These are phyloP conservation scores for Spheniscus humboldti DNA, from an alignment of 2,797 vertebrate genomes.

Conservation along the genomic window DNA sequence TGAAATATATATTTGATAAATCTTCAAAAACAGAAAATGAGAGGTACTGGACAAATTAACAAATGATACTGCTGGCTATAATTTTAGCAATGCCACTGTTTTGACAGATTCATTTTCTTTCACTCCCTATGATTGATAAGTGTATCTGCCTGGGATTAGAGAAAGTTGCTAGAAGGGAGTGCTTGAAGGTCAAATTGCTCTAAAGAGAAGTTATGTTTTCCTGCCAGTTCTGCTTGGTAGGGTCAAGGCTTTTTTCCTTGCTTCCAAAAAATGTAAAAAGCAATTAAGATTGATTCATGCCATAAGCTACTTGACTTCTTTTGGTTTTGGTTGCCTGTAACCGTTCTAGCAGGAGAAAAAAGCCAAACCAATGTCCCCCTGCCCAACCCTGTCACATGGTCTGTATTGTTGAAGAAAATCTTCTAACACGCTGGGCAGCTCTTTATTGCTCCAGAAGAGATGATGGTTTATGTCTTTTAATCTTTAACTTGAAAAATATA, in stretches of 20 bases:
- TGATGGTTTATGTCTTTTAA: not conserved
- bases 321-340: conserved; percentile 3
- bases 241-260: conserved; percentile 54
- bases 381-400: not conserved
- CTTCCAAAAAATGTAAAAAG: conserved; percentile 49
- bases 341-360: not conserved
- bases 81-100: not conserved
- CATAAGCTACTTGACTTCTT: conserved; percentile 11
- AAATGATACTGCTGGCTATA: not conserved
- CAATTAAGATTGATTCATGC: conserved; percentile 62
- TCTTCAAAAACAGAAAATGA: not conserved
- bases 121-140: conserved; percentile 15
- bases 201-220: conserved; percentile 51
- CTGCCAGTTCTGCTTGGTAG: conserved; percentile 35
- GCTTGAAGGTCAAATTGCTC: conserved; percentile 58
- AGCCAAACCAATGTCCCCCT: accelerated
- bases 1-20: not conserved
- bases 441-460: not conserved
- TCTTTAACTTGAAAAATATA: not conserved
- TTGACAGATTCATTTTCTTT: conserved; percentile 45
- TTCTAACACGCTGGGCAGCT: not conserved
- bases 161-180: conserved; percentile 26
- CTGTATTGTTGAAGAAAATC: not conserved
- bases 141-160: conserved; percentile 37
- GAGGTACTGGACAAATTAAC: not conserved